phyloP scores from a whole-genome alignment of 2,797 vertebrate species.

The Chelon auratus region DNA sequence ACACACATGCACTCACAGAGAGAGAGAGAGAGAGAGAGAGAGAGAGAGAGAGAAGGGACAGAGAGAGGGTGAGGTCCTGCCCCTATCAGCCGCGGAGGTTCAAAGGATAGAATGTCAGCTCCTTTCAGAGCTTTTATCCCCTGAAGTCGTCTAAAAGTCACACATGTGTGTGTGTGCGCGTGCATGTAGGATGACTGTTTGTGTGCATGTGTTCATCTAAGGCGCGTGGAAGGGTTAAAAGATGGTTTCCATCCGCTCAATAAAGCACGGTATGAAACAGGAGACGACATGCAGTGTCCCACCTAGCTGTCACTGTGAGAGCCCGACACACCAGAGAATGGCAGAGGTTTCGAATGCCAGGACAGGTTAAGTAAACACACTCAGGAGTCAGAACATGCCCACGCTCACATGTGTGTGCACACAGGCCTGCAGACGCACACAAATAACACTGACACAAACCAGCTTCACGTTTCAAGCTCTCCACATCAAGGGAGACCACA shows the following conservation, averaged over 20 bases:
- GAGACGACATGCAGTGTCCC: slow-evolving; percentile 61
- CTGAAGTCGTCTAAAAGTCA: slow-evolving; percentile 79
- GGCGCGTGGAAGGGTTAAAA: slow-evolving; percentile 48
- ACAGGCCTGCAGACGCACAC: slow-evolving; percentile 40
- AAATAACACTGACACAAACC: slow-evolving; percentile 65
- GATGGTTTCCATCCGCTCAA: slow-evolving; percentile 61
- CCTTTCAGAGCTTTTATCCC: slow-evolving; percentile 74
- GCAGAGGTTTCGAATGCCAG: slow-evolving; percentile 62
- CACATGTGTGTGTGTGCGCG: slow-evolving; percentile 22
- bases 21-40: slow-evolving; percentile 16
- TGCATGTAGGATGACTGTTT: slow-evolving; percentile 15
- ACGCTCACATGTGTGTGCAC: slow-evolving; percentile 10
- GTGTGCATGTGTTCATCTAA: slow-evolving; percentile 18
- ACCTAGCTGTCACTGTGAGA: slow-evolving; percentile 74
- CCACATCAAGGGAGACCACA: slow-evolving; percentile 77
- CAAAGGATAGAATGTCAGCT: slow-evolving; percentile 78
- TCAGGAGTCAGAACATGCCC: slow-evolving; percentile 57
- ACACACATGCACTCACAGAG: slow-evolving; percentile 60
- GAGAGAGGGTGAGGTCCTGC: slow-evolving; percentile 66
- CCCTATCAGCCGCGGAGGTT: slow-evolving; percentile 69
- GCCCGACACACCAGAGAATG: slow-evolving; percentile 63
- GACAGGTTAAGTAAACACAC: slow-evolving; percentile 79
- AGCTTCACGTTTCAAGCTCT: slow-evolving; percentile 61
- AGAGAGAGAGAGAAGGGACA: slow-evolving; percentile 26
- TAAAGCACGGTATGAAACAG: slow-evolving; percentile 64